These are phyloP conservation scores for Percopsis omiscomaycus DNA, from an alignment of 2,797 vertebrate species.

Conservation along the genomic window DNA sequence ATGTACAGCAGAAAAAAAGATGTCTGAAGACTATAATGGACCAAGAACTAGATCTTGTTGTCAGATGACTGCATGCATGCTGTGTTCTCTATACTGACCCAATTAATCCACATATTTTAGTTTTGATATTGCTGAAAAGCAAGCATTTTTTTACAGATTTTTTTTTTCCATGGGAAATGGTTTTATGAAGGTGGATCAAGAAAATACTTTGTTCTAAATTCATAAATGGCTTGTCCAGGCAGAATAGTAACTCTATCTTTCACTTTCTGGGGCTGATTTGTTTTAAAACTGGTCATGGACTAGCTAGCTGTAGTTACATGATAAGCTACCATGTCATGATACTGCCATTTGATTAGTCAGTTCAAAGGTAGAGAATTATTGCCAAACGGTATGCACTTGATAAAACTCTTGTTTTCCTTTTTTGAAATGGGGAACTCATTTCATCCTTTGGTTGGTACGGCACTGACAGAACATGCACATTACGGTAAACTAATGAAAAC, in stretches of 20 bases:
- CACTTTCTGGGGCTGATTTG: slow-evolving; percentile 23
- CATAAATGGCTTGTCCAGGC: slow-evolving; percentile 13
- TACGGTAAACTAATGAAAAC: slow-evolving; percentile 1
- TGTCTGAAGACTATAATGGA: slow-evolving; percentile 33
- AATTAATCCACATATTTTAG: slow-evolving; percentile 5
- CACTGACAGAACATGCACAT: not conserved
- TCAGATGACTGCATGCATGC: slow-evolving; percentile 45
- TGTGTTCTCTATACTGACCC: slow-evolving; percentile 31
- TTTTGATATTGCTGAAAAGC: slow-evolving; percentile 4
- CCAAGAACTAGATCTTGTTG: slow-evolving; percentile 40
- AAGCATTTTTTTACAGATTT: not conserved
- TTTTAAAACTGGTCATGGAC: slow-evolving; percentile 22
- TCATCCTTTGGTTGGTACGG: not conserved
- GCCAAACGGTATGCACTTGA: slow-evolving; percentile 36
- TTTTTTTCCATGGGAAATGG: slow-evolving; percentile 8
- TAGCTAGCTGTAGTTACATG: slow-evolving; percentile 9
- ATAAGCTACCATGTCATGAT: slow-evolving; percentile 20
- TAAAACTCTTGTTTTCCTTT: slow-evolving; percentile 5
- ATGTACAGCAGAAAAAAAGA: not conserved
- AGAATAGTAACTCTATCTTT: slow-evolving; percentile 7
- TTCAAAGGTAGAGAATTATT: slow-evolving; percentile 9
- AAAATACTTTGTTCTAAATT: slow-evolving; percentile 3
- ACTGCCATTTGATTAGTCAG: slow-evolving; percentile 23
- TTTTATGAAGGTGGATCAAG: not conserved
- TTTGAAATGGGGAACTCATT: slow-evolving; percentile 11